Base-by-base conservation (phyloP, 2,888 invertebrate species). In the Heliconius cydno region DNA sequence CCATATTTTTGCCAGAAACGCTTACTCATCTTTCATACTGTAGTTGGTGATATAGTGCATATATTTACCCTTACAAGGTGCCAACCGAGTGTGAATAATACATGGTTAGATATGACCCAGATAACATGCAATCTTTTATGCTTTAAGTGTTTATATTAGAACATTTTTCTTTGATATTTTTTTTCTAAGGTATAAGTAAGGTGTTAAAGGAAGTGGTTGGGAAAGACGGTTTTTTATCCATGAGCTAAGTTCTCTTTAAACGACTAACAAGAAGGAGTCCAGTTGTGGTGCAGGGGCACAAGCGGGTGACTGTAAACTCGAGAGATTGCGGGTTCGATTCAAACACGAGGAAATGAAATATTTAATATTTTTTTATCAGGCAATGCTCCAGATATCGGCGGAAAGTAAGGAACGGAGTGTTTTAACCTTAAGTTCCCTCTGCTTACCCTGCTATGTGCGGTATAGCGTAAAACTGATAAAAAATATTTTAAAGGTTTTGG, bases 31-130 rank as follows among this genome's bases (percentile, higher is more conserved):
- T 81, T 77, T 79, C 80, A 76, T 66, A 67, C 79, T 72, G 25
- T 80, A 79, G 70, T 78, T 79, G 71, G 77, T 77, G 80, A 82
- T 80, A 80, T 79, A 82, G 81, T 81, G 80, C 81, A 79, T 80
- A 79, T 79, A 79, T 79, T 79, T 81, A 81, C 75, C 75, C 77
- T 75, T 79, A 71, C 71, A 79, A 60, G 81, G 75, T 79, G 71
- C 77, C 68, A 79, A 81, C 77, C 75, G 77, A 76, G 79, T 77
- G 80, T 82, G 82, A 82, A 82, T 79, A 77, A 81, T 81, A 77
- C 82, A 77, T 81, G 73, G 77, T 65, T 74, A 80, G 63, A 77
- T 72, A 30, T 79, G 79, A 81, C 79, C 82, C 38, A 75, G 77
- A 79, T 79, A 79, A 72, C 67, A 52, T 77, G 78, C 70, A 76